phyloP scores from a whole-genome alignment of 2,797 vertebrate genomes.

The Lindbergichthys nudifrons region DNA sequence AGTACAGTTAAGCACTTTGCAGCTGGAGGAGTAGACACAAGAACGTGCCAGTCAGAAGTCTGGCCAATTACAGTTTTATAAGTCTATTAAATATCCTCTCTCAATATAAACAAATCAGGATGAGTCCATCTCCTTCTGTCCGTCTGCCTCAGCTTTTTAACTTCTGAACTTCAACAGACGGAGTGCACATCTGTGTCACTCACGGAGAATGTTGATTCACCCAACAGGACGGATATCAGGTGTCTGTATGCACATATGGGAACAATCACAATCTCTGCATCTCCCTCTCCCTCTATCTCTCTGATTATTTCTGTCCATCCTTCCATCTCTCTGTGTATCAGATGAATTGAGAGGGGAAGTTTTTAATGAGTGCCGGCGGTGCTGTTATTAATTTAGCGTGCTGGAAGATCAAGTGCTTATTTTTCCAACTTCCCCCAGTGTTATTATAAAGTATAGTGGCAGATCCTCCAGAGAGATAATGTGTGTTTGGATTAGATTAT shows the following conservation, averaged over 20 bases:
- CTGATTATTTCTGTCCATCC: conserved; percentile 11
- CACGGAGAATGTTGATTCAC: conserved; percentile 80
- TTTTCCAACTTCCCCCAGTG: conserved; percentile 26
- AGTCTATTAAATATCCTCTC: conserved; percentile 67
- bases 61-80: conserved; percentile 63
- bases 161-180: conserved; percentile 63
- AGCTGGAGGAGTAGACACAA: conserved; percentile 36
- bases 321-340: conserved; percentile 32
- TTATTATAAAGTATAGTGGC: conserved; percentile 10
- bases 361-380: conserved; percentile 27
- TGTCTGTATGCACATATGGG: conserved; percentile 83
- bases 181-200: conserved; percentile 76
- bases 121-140: conserved; percentile 60
- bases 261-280: conserved; percentile 72
- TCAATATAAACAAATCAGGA: conserved; percentile 72
- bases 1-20: conserved; percentile 35
- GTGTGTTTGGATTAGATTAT: background rate
- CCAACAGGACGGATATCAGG: conserved; percentile 80
- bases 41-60: conserved; percentile 68
- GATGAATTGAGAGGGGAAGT: conserved; percentile 11
- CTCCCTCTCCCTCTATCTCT: conserved; percentile 33
- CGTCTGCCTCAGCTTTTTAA: conserved; percentile 52
- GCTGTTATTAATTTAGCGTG: conserved; percentile 32
- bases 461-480: conserved; percentile 27
- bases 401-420: conserved; percentile 28